These are phyloP conservation scores for Edolisoma coerulescens DNA, from an alignment of 2,113 vertebrate genomes.

Conservation along the genomic window DNA sequence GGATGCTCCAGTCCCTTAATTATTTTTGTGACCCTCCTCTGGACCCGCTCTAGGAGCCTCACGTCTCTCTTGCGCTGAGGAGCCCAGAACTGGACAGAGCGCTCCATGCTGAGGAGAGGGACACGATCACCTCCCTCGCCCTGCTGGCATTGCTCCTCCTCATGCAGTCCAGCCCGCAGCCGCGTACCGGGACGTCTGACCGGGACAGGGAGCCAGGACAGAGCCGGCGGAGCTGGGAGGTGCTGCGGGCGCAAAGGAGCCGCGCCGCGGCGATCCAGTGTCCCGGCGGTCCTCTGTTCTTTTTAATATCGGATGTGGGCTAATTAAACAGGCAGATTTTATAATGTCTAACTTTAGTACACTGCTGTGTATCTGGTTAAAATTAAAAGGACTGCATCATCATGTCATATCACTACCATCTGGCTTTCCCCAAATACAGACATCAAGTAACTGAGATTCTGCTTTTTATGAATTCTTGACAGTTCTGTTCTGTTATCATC, in stretches of 20 bases:
- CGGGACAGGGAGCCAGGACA: not conserved
- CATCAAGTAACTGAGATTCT: not conserved
- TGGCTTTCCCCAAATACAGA: not conserved
- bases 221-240: too few relatives aligned
- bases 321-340: not conserved
- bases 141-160: not conserved
- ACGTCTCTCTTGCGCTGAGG: not conserved
- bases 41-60: not conserved
- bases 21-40: too few relatives aligned
- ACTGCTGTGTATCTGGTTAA: not conserved
- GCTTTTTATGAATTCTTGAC: not conserved
- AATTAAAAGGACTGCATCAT: not conserved
- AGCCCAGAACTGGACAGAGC: too few relatives aligned
- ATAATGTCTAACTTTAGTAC: not conserved
- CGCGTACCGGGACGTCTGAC: not conserved
- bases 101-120: not conserved
- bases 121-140: not conserved
- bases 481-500: not conserved
- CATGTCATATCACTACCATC: not conserved
- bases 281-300: not conserved
- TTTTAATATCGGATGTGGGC: not conserved
- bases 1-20: too few relatives aligned
- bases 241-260: not conserved
- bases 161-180: too few relatives aligned
- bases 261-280: not conserved